Conservation (phyloP, 2,797 vertebrate species). For the Eidolon dupreanum region DNA sequence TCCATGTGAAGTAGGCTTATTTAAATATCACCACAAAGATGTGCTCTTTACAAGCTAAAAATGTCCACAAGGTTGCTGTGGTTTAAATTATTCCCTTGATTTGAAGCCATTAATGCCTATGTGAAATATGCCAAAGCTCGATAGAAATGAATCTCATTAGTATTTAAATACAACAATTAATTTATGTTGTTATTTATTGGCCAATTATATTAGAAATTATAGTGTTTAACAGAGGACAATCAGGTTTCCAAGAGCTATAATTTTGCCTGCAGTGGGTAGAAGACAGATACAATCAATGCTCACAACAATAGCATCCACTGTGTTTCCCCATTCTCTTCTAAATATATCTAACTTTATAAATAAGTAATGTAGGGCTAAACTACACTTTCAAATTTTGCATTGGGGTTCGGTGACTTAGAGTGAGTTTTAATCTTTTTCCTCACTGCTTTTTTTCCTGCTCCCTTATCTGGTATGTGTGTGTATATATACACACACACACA, state of each 20-base stretch:
- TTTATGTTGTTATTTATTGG: slow-evolving; percentile 76
- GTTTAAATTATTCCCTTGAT: slow-evolving; percentile 21
- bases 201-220: slow-evolving; percentile 74
- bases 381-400: not conserved
- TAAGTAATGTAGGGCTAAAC: slow-evolving; percentile 51
- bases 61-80: not conserved
- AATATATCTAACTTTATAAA: slow-evolving; percentile 52
- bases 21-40: slow-evolving; percentile 3
- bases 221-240: slow-evolving; percentile 69
- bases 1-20: slow-evolving; percentile 28
- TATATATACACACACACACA: too few species aligned
- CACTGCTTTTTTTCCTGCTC: not conserved
- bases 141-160: slow-evolving; percentile 49
- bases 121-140: slow-evolving; percentile 36
- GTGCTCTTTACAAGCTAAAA: slow-evolving; percentile 50
- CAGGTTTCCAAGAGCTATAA: slow-evolving; percentile 61
- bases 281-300: slow-evolving; percentile 41
- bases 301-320: not conserved
- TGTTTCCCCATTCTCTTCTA: slow-evolving; percentile 6
- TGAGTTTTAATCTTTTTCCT: slow-evolving; percentile 18
- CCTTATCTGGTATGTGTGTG: not conserved
- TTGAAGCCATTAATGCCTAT: not conserved
- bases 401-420: not conserved
- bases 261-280: slow-evolving; percentile 26
- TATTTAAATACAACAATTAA: slow-evolving; percentile 76